phyloP scores from a whole-genome alignment of 2,113 vertebrate species.

The Gadus macrocephalus region DNA sequence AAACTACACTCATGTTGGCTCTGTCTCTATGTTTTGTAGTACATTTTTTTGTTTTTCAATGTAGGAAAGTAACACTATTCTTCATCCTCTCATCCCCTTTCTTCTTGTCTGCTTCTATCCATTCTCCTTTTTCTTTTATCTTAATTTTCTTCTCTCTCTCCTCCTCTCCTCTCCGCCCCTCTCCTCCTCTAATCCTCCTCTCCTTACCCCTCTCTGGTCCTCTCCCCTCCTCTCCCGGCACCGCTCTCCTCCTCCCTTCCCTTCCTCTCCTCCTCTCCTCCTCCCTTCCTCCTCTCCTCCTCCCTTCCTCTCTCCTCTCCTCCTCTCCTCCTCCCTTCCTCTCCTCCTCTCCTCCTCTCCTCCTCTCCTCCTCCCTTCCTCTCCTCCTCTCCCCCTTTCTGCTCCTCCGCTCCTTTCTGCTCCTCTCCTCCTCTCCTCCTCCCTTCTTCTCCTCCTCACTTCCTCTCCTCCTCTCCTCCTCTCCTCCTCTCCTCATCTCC shows the following conservation, averaged over 20 bases:
- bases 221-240: slow-evolving; percentile 45
- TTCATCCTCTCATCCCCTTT: no score
- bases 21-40: neutral
- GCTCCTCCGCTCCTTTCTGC: no score
- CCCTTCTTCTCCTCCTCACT: neutral
- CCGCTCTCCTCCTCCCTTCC: no score
- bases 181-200: slow-evolving; percentile 5
- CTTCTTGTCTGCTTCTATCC: neutral
- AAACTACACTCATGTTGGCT: slow-evolving; percentile 10
- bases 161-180: neutral
- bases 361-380: neutral
- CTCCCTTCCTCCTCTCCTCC: no score
- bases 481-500: slow-evolving; percentile 30
- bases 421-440: neutral
- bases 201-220: slow-evolving; percentile 86
- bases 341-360: slow-evolving; percentile 4
- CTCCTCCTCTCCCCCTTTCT: no score
- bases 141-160: neutral
- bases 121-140: neutral
- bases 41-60: no score
- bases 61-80: no score
- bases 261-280: no score
- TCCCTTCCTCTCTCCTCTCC: neutral
- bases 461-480: neutral
- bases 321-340: neutral